Evolutionary conservation across 2,888 invertebrate species (phyloP), one percentile per base, ranked within the genome.

Genomic region (Erebia aethiops): DNA sequence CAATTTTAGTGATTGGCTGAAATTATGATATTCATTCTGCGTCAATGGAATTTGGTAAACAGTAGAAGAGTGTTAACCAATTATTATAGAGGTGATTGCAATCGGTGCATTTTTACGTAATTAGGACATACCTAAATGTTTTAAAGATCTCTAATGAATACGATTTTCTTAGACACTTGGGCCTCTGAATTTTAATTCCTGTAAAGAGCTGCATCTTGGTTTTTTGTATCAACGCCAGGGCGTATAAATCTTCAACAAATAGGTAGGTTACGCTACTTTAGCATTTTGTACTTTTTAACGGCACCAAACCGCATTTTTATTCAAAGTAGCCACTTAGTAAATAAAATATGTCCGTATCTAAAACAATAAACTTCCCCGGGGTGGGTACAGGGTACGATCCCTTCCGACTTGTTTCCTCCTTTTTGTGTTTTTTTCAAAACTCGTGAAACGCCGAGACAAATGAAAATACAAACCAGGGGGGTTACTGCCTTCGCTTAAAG

Each of bases 301-400:
- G 82, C 76, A 79, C 86, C 83, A 83, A 90, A 89, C 88, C 87
- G 89, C 89, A 85, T 91, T 93, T 92, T 93, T 93, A 93, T 93
- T 93, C 87, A 92, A 93, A 92, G 84, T 84, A 91, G 87, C 89
- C 92, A 92, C 91, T 92, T 92, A 91, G 88, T 87, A 88, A 88
- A 90, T 90, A 91, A 93, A 93, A 93, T 92, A 92, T 92, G 91
- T 91, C 85, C 86, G 84, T 84, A 83, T 82, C 84, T 84, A 81
- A 85, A 88, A 92, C 91, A 91, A 91, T 87, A 84, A 88, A 88
- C 90, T 87, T 86, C 85, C 84, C 81, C 81, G 85, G 89, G 88
- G 88, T 83, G 90, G 56, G 21, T 9, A 4, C 11, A 4, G 16
- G 91, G 85, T 88, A 74, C 82, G 80, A 79, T 82, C 82, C 83